Conservation (phyloP, 2,888 invertebrate genomes). For the Drosophila algonquin region DNA sequence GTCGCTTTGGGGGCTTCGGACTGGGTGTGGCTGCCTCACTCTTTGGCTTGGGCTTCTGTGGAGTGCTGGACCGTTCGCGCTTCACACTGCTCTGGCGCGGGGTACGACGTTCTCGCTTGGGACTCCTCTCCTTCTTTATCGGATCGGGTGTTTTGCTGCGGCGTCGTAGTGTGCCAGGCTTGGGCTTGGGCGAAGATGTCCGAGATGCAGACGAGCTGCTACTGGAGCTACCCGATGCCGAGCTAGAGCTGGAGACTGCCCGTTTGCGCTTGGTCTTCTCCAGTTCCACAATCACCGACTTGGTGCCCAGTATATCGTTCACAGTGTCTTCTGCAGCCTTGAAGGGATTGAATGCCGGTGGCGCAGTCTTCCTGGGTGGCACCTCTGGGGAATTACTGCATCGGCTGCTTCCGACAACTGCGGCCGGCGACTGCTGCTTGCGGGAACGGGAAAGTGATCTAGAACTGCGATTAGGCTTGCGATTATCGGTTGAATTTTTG, state of each 20-base stretch:
- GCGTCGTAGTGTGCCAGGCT: slow-evolving; percentile 48
- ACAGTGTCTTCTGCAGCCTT: slow-evolving; percentile 70
- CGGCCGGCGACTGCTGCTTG: slow-evolving; percentile 20
- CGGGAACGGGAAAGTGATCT: slow-evolving; percentile 55
- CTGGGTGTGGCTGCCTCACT: slow-evolving; percentile 53
- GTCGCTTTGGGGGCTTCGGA: slow-evolving; percentile 47
- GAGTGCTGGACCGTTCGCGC: slow-evolving; percentile 64
- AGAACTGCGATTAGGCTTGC: slow-evolving; percentile 43
- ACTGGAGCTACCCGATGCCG: slow-evolving; percentile 50
- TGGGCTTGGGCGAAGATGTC: slow-evolving; percentile 45
- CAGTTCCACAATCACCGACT: slow-evolving; percentile 65
- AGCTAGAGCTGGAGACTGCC: slow-evolving; percentile 53
- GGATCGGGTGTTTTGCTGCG: slow-evolving; percentile 54
- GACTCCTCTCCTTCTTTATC: slow-evolving; percentile 48
- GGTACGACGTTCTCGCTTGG: slow-evolving; percentile 32
- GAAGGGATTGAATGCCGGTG: slow-evolving; percentile 72
- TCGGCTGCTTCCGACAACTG: slow-evolving; percentile 1
- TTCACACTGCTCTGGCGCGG: slow-evolving; percentile 36
- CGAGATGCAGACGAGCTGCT: slow-evolving; percentile 41
- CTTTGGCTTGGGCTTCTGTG: slow-evolving; percentile 39
- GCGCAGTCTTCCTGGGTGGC: slow-evolving; percentile 38
- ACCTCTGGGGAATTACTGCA: slow-evolving; percentile 49
- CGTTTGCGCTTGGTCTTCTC: slow-evolving; percentile 62
- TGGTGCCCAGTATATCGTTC: slow-evolving; percentile 68
- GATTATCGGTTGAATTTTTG: slow-evolving; percentile 23